Evolutionary conservation across 2,113 vertebrate species (phyloP).

Genomic region (Menura novaehollandiae): DNA sequence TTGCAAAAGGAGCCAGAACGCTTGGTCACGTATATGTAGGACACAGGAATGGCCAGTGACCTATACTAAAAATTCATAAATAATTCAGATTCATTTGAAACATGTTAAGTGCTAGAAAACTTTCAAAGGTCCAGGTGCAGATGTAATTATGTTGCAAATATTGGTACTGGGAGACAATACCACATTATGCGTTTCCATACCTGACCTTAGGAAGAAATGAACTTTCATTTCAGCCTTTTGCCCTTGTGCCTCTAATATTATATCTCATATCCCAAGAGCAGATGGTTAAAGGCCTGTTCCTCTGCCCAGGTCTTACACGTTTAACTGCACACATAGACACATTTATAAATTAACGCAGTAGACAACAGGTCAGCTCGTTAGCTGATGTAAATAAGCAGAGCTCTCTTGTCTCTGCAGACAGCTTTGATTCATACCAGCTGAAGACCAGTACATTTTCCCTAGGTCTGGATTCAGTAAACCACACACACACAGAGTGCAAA

Average conservation of each 20-base stretch:
- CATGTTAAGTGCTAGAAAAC: background rate
- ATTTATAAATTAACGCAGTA: background rate
- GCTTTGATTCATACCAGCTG: slow-evolving; percentile 45
- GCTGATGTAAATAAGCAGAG: slow-evolving; percentile 3
- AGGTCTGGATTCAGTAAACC: slow-evolving; percentile 56
- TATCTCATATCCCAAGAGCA: background rate
- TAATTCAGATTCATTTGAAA: background rate
- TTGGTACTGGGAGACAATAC: background rate
- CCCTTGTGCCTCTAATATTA: background rate
- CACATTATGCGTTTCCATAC: background rate
- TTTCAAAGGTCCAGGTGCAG: background rate
- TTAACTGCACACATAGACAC: background rate
- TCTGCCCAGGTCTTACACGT: background rate
- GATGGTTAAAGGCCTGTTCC: background rate
- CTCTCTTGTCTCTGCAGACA: background rate
- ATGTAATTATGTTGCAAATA: background rate
- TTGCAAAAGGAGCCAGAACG: background rate
- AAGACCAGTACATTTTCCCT: slow-evolving; percentile 10
- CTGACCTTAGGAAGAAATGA: background rate
- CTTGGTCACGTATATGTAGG: fast-evolving
- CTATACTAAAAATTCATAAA: background rate
- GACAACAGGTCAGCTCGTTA: background rate
- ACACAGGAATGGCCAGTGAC: background rate
- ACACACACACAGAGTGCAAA: slow-evolving; percentile 38
- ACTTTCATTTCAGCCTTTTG: background rate